Evolutionary conservation across 2,888 invertebrate species (phyloP), one percentile per base, ranked within the genome.

Genomic region (Eupithecia insigniata): DNA sequence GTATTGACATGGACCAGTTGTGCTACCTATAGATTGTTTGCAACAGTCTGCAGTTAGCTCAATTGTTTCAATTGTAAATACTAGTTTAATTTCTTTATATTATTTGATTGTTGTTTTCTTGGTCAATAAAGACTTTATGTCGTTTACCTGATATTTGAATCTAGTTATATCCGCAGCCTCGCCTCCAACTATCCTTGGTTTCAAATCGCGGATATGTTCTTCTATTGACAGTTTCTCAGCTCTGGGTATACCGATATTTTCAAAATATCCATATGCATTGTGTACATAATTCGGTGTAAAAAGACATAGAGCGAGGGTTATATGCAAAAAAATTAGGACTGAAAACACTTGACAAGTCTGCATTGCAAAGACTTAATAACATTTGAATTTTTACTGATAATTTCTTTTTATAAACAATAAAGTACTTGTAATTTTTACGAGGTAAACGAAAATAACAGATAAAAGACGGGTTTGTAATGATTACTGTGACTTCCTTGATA

Each of bases 101-200:
- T n/a, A n/a, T n/a, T n/a, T n/a, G n/a, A n/a, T n/a, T n/a, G n/a
- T n/a, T n/a, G n/a, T n/a, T n/a, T n/a, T n/a, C n/a, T n/a, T n/a
- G n/a, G n/a, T n/a, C n/a, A n/a, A n/a, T n/a, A n/a, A n/a, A n/a
- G n/a, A n/a, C n/a, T n/a, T n/a, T n/a, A n/a, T n/a, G n/a, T n/a
- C n/a, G n/a, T n/a, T 66, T 78, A 85, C 85, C 78, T 84, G 83
- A 72, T 80, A 80, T 0, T 80, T 81, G 66, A 77, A 10, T 77
- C 80, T 55, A 76, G 76, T 46, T 76, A 73, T 67, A 78, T 82
- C 32, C 73, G 74, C 14, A 61, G 58, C 7, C 79, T 71, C 12
- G 22, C 84, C 85, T 16, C 83, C 83, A 10, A 83, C 80, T 34
- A 84, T 83, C 60, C 82, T 81, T 65, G 71, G 74, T 60, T 34